Conservation (phyloP, 2,888 invertebrate genomes). For the Andrena bucephala region DNA sequence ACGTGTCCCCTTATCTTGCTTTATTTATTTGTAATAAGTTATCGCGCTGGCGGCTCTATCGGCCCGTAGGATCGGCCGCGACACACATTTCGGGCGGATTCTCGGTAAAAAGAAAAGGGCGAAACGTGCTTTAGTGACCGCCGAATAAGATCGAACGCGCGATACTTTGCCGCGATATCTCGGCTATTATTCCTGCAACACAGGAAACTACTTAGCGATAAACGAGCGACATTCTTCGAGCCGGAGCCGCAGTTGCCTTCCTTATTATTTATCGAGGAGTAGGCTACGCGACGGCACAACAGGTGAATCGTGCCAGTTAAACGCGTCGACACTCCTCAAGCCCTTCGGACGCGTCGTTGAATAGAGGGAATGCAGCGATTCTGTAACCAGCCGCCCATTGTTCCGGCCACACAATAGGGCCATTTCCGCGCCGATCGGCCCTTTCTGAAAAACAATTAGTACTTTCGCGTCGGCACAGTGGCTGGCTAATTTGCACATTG, state of each 20-base stretch:
- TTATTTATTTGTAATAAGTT: constrained; percentile 22
- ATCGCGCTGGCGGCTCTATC: neutral
- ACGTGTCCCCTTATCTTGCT: constrained; percentile 8
- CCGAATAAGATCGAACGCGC: constrained; percentile 8
- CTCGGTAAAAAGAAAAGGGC: constrained; percentile 21
- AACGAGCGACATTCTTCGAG: constrained; percentile 19
- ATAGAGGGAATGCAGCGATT: constrained; percentile 17
- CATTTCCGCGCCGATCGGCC: constrained; percentile 51
- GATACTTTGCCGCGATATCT: constrained; percentile 39
- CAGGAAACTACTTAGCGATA: constrained; percentile 62
- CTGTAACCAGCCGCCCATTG: constrained; percentile 28
- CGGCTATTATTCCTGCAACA: constrained; percentile 37
- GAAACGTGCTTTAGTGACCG: neutral
- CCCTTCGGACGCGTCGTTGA: constrained; percentile 21
- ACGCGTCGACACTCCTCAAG: neutral
- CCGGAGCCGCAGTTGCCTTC: neutral
- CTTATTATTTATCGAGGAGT: constrained; percentile 21
- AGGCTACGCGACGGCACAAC: neutral
- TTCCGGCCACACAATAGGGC: constrained; percentile 36
- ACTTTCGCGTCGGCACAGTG: constrained; percentile 22
- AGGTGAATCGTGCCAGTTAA: constrained; percentile 23
- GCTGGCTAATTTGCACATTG: constrained; percentile 17
- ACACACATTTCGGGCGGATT: constrained; percentile 10
- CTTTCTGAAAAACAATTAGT: constrained; percentile 49
- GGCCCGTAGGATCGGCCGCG: constrained; percentile 4